Evolutionary conservation across 30 jellyfish, hydroid and myxozoan genomes (phyloP).

Genomic region (Cassiopea xamachana): DNA sequence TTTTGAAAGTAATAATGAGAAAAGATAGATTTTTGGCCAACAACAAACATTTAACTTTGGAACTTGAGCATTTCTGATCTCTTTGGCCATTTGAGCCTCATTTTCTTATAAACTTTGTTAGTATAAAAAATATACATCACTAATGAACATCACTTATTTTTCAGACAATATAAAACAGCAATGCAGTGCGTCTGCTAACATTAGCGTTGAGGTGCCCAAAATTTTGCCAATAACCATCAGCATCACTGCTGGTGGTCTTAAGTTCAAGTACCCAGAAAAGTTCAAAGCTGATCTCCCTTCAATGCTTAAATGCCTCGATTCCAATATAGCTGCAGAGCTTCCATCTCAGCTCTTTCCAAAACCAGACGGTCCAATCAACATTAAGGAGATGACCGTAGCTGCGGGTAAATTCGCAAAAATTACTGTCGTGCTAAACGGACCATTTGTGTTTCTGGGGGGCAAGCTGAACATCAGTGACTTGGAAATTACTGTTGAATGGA

Average conservation of each 20-base stretch:
- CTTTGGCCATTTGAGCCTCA: no score
- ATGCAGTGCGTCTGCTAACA: constrained; percentile 33
- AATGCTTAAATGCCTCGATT: constrained; percentile 73
- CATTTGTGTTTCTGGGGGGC: constrained; percentile 71
- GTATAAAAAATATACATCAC: no score
- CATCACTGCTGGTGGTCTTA: constrained; percentile 58
- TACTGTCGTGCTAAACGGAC: constrained; percentile 65
- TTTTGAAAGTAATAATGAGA: no score
- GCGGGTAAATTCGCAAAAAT: constrained; percentile 47
- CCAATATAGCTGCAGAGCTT: constrained; percentile 74
- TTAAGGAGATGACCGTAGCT: constrained; percentile 68
- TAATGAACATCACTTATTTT: not conserved
- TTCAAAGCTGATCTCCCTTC: constrained; percentile 69
- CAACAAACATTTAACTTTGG: no score
- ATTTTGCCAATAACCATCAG: constrained; percentile 53
- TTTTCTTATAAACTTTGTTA: no score
- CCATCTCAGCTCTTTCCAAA: constrained; percentile 79
- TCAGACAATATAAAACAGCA: constrained; percentile 56
- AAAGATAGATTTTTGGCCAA: no score
- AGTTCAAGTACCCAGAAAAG: constrained; percentile 59
- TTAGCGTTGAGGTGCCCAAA: constrained; percentile 56
- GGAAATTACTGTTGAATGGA: constrained; percentile 48
- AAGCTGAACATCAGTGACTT: constrained; percentile 52
- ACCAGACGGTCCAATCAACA: constrained; percentile 66
- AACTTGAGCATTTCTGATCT: no score